Conservation (phyloP, 1,140 invertebrate species). For the Heliconius hewitsoni region DNA sequence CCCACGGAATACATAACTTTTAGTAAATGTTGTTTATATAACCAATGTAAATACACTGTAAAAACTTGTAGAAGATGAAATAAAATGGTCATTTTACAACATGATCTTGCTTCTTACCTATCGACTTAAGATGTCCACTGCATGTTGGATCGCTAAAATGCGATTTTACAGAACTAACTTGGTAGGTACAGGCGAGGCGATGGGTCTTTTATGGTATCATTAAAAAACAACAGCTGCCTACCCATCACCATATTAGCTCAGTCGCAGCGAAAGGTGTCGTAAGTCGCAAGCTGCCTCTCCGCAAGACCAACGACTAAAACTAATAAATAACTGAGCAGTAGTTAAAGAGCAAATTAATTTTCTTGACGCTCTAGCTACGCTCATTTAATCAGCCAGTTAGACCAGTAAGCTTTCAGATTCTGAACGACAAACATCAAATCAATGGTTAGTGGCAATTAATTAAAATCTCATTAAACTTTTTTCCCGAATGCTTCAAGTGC, state of each 20-base stretch:
- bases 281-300: conserved; percentile 47
- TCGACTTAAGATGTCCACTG: conserved; percentile 33
- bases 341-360: conserved; percentile 56
- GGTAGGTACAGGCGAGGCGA: conserved; percentile 50
- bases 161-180: conserved; percentile 48
- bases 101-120: conserved; percentile 30
- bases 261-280: conserved; percentile 60
- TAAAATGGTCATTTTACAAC: conserved; percentile 29
- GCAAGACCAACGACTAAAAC: conserved; percentile 47
- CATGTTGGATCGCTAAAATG: conserved; percentile 43
- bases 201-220: conserved; percentile 55
- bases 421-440: conserved; percentile 28
- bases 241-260: conserved; percentile 56
- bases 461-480: conserved; percentile 64
- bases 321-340: conserved; percentile 48
- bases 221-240: conserved; percentile 62
- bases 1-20: not conserved
- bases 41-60: not conserved
- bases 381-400: conserved; percentile 33
- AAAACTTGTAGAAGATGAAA: conserved; percentile 11
- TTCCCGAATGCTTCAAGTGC: conserved; percentile 44
- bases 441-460: conserved; percentile 55
- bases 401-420: conserved; percentile 44
- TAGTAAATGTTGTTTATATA: not conserved
- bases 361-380: conserved; percentile 37